A percentile compares a stretch with the other conserved stretches of the same genome.
phyloP scores from a whole-genome alignment of 1,140 invertebrate species.

The Penaeus japonicus region DNA sequence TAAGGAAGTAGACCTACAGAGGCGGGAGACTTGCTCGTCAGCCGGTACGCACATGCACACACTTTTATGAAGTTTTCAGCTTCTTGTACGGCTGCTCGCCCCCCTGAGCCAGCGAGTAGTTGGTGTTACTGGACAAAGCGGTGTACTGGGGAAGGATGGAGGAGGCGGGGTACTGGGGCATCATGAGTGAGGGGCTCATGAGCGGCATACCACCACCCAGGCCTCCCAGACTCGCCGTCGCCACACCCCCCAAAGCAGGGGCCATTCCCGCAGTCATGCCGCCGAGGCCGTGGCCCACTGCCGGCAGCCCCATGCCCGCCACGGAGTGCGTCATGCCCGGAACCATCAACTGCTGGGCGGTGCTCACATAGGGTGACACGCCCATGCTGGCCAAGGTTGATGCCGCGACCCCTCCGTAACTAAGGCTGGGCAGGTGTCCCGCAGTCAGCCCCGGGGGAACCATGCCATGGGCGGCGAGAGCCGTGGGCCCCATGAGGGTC shows the following conservation, averaged over 20 bases:
- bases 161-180: constrained; percentile 47
- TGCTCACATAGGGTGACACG: constrained; percentile 35
- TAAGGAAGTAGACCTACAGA: constrained; percentile 45
- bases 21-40: constrained; percentile 47
- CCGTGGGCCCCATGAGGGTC: constrained; percentile 60
- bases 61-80: constrained; percentile 59
- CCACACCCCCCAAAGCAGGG: constrained; percentile 31
- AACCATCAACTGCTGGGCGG: constrained; percentile 28
- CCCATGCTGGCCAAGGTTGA: constrained; percentile 16
- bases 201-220: constrained; percentile 33
- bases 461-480: constrained; percentile 55
- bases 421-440: constrained; percentile 21
- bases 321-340: constrained; percentile 24
- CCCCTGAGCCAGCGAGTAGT: constrained; percentile 48
- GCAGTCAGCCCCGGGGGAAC: constrained; percentile 52
- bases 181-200: constrained; percentile 28
- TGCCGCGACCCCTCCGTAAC: constrained; percentile 24
- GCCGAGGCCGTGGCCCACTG: constrained; percentile 27
- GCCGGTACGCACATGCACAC: constrained; percentile 40
- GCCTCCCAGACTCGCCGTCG: constrained; percentile 29
- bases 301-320: constrained; percentile 29
- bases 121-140: constrained; percentile 56
- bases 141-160: constrained; percentile 52
- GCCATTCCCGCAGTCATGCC: constrained; percentile 36
- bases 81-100: constrained; percentile 59